These are phyloP conservation scores for Limulus polyphemus DNA, from an alignment of 2,888 invertebrate genomes.

Conservation along the genomic window DNA sequence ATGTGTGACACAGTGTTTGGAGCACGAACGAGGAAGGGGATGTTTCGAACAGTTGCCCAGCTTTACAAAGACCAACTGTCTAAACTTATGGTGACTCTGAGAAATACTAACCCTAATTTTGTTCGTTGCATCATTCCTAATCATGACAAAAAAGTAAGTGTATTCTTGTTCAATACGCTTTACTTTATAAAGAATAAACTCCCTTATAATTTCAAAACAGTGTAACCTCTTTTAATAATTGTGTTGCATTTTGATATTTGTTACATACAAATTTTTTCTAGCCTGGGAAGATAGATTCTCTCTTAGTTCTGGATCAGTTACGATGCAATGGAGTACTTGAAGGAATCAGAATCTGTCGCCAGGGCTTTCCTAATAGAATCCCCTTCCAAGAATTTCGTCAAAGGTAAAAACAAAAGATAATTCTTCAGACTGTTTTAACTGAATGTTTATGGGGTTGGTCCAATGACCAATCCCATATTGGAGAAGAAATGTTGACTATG, in stretches of 20 bases:
- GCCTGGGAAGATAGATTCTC: constrained; percentile 95
- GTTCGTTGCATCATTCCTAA: constrained; percentile 99
- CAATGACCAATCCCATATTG: too few species aligned
- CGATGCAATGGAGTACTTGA: constrained; percentile 98
- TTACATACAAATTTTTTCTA: background rate
- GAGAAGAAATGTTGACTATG: too few species aligned
- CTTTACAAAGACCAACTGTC: constrained; percentile 97
- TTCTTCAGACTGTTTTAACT: too few species aligned
- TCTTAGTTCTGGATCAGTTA: constrained; percentile 90
- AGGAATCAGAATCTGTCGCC: constrained; percentile 97
- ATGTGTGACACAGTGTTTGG: constrained; percentile 88
- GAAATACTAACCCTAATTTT: constrained; percentile 98
- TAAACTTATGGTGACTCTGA: constrained; percentile 81
- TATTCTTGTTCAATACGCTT: background rate
- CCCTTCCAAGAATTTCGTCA: constrained; percentile 98
- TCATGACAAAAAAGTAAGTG: constrained; percentile 74
- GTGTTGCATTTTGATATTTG: too few species aligned
- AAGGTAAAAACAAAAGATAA: constrained; percentile 38
- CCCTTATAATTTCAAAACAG: too few species aligned
- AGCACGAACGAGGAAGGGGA: constrained; percentile 75
- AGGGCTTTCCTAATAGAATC: constrained; percentile 98
- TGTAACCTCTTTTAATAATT: too few species aligned
- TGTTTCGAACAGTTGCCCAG: constrained; percentile 99
- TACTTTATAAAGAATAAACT: too few species aligned
- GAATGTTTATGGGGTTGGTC: too few species aligned